Evolutionary conservation across 2,797 vertebrate genomes (phyloP).

Genomic region (Hydrocynus forskahlii): DNA sequence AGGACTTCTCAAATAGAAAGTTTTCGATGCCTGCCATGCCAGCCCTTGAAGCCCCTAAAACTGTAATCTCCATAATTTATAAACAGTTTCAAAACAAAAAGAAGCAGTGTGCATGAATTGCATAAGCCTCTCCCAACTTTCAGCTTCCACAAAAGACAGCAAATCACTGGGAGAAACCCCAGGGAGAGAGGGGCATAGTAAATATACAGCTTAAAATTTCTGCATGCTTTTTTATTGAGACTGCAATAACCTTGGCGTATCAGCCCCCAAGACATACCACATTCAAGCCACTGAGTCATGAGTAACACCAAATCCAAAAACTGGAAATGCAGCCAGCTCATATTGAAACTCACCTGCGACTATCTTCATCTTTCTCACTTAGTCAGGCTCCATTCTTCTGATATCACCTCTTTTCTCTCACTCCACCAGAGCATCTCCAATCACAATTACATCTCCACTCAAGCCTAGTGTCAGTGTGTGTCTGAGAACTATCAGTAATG

Average conservation of each 20-base stretch:
- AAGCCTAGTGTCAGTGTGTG: conserved; percentile 26
- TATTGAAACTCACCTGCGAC: conserved; percentile 35
- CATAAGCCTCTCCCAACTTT: no score
- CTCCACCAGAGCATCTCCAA: conserved; percentile 44
- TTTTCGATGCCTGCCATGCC: no score
- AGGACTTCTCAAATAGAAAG: no score
- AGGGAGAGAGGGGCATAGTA: no score
- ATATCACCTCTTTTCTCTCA: conserved; percentile 49
- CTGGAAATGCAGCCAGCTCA: conserved; percentile 9
- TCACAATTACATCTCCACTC: conserved; percentile 50
- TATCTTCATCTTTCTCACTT: conserved; percentile 49
- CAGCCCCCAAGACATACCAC: neutral
- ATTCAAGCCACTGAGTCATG: neutral
- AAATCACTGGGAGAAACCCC: no score
- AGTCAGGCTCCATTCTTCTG: conserved; percentile 40
- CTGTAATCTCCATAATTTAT: no score
- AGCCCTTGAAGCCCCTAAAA: no score
- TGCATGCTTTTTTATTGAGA: neutral
- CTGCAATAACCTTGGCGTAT: neutral
- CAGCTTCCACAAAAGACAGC: no score
- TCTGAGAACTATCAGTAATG: conserved; percentile 30
- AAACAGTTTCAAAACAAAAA: no score
- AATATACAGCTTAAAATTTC: neutral
- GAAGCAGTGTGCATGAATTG: no score
- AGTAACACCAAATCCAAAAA: conserved; percentile 11